These are phyloP conservation scores for Drosophila sucinea DNA, from an alignment of 1,140 invertebrate genomes.

Conservation along the genomic window DNA sequence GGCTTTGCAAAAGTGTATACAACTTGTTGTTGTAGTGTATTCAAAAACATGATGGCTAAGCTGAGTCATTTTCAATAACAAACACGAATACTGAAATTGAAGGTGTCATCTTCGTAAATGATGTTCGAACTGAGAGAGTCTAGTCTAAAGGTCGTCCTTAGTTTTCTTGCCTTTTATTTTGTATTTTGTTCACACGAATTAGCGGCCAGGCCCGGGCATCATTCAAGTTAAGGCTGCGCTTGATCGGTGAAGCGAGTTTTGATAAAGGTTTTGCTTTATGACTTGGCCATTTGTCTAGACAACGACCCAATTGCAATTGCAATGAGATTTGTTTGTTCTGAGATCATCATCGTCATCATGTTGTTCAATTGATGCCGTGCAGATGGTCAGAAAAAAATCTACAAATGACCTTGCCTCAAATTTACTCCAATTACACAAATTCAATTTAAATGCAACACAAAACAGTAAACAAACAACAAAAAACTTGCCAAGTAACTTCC, in stretches of 20 bases:
- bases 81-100: conserved; percentile 42
- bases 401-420: conserved; percentile 46
- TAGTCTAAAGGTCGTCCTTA: conserved; percentile 58
- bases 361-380: conserved; percentile 28
- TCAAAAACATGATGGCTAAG: conserved; percentile 23
- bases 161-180: not conserved
- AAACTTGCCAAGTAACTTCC: conserved; percentile 25
- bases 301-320: conserved; percentile 55
- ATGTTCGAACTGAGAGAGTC: conserved; percentile 26
- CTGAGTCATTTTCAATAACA: conserved; percentile 50
- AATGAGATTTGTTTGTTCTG: conserved; percentile 45
- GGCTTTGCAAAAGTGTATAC: no score
- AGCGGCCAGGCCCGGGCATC: conserved; percentile 16
- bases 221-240: conserved; percentile 18
- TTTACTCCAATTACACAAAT: conserved; percentile 50
- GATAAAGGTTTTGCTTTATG: conserved; percentile 53
- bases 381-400: conserved; percentile 34
- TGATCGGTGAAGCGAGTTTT: conserved; percentile 52
- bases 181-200: conserved; percentile 47
- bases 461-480: conserved; percentile 8
- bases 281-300: conserved; percentile 38
- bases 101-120: conserved; percentile 60
- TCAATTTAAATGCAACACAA: conserved; percentile 52
- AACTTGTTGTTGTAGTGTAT: not conserved
- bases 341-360: conserved; percentile 33